Conservation (phyloP, 2,888 invertebrate genomes). For the Platycheirus albimanus region DNA sequence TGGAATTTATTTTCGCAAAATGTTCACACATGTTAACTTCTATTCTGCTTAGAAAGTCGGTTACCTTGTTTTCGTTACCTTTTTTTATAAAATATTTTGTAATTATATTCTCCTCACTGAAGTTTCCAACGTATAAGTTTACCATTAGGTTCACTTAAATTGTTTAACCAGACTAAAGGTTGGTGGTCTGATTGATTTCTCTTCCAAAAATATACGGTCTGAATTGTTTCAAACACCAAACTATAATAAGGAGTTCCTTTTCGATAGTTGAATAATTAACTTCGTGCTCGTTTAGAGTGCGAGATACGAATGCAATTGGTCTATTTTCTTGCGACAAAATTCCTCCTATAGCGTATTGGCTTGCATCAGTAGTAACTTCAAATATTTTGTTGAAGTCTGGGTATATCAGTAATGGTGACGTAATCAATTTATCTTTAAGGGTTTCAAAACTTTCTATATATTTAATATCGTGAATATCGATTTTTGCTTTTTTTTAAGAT, state of each 20-base stretch:
- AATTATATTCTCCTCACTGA: slow-evolving; percentile 23
- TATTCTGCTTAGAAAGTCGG: slow-evolving; percentile 23
- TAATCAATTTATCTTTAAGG: slow-evolving; percentile 22
- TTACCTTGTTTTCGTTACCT: slow-evolving; percentile 12
- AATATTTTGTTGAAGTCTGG: slow-evolving; percentile 38
- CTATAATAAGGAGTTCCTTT: slow-evolving; percentile 40
- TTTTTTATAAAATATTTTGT: slow-evolving; percentile 12
- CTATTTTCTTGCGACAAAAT: no score
- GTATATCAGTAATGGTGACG: slow-evolving; percentile 12
- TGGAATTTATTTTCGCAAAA: slow-evolving; percentile 11
- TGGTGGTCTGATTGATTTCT: slow-evolving; percentile 15
- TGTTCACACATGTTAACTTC: slow-evolving; percentile 12
- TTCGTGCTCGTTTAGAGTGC: slow-evolving; percentile 43
- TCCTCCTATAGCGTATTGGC: slow-evolving; percentile 42
- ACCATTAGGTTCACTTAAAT: slow-evolving; percentile 28
- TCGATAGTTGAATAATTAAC: slow-evolving; percentile 33
- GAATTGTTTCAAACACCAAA: no score
- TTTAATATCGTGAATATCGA: background rate
- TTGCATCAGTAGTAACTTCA: no score
- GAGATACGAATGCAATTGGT: slow-evolving; percentile 39
- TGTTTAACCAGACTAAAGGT: no score
- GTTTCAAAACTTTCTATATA: slow-evolving; percentile 18
- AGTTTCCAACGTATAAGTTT: slow-evolving; percentile 28
- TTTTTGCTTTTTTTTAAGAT: slow-evolving; percentile 21
- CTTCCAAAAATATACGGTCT: slow-evolving; percentile 2